A percentile compares a stretch with the other conserved stretches of the same genome.
Evolutionary conservation across 2,113 vertebrate species (phyloP).

Genomic region (Lanius ludovicianus): DNA sequence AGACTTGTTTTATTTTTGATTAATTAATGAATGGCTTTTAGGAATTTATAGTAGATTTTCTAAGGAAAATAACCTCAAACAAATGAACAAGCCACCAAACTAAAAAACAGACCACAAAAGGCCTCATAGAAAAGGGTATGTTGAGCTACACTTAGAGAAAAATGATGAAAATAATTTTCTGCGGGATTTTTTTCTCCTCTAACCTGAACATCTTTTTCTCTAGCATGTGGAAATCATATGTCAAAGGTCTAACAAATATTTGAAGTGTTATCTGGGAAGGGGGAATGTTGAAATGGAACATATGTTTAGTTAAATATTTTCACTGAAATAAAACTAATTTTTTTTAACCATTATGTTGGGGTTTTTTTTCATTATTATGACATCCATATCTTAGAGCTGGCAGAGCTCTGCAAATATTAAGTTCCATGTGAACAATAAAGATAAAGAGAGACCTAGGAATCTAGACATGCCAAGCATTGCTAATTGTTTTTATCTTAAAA

Average conservation of each 20-base stretch:
- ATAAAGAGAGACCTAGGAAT: neutral
- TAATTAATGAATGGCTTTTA: neutral
- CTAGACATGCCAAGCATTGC: neutral
- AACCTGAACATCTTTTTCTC: neutral
- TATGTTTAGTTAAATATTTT: neutral
- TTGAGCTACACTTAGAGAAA: neutral
- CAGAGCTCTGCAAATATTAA: neutral
- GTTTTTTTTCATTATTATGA: neutral
- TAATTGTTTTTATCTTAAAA: neutral
- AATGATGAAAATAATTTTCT: neutral
- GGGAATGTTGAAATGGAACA: neutral
- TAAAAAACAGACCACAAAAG: neutral
- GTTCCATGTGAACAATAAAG: neutral
- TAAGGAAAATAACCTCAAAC: neutral
- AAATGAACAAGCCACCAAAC: neutral
- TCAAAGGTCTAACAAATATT: neutral
- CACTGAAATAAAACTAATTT: neutral
- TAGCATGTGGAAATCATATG: neutral
- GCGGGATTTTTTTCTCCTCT: neutral
- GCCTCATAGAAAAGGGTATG: neutral
- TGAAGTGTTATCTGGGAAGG: neutral
- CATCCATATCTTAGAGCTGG: neutral
- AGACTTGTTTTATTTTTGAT: neutral
- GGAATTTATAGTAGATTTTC: neutral
- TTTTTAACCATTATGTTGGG: neutral